These are phyloP conservation scores for Alca torda DNA, from an alignment of 2,797 vertebrate genomes.

Conservation along the genomic window DNA sequence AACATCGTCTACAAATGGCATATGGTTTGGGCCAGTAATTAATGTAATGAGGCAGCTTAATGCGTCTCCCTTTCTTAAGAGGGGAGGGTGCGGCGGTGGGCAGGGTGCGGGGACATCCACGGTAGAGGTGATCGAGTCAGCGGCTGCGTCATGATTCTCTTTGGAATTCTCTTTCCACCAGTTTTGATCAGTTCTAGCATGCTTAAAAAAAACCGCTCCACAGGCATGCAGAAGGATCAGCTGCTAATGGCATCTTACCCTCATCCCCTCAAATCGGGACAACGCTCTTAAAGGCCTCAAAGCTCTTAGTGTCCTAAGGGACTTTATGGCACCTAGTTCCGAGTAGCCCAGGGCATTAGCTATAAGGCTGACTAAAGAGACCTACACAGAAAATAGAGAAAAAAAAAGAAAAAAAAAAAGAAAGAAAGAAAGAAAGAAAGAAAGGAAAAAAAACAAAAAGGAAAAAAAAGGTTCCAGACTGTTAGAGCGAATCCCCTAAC, in stretches of 20 bases:
- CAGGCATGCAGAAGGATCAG: constrained; percentile 96
- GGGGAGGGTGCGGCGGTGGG: constrained; percentile 65
- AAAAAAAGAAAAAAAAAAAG: constrained; percentile 77
- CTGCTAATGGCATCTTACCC: constrained; percentile 96
- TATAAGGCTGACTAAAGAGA: constrained; percentile 99
- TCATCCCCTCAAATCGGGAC: constrained; percentile 99
- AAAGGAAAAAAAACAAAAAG: constrained; percentile 79
- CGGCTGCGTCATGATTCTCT: constrained; percentile 93
- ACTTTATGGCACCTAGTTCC: constrained; percentile 99
- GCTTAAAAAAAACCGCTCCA: constrained; percentile 90
- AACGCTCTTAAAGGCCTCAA: constrained; percentile 99
- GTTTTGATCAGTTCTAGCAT: constrained; percentile 97
- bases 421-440: constrained; percentile 82
- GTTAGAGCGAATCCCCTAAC: constrained; percentile 92
- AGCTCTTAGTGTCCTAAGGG: constrained; percentile 99
- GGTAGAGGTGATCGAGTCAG: constrained; percentile 73
- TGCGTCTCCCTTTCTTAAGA: constrained; percentile 75
- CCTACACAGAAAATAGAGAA: constrained; percentile 95
- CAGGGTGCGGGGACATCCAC: constrained; percentile 63
- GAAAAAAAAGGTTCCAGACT: constrained; percentile 94
- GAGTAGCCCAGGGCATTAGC: constrained; percentile 99
- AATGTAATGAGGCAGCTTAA: constrained; percentile 95
- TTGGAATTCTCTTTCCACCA: constrained; percentile 79
- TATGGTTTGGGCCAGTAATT: constrained; percentile 73
- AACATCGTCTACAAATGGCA: constrained; percentile 83